These are phyloP conservation scores for Plecturocebus donacophilus DNA, from an alignment of 2,113 vertebrate genomes.

Conservation along the genomic window DNA sequence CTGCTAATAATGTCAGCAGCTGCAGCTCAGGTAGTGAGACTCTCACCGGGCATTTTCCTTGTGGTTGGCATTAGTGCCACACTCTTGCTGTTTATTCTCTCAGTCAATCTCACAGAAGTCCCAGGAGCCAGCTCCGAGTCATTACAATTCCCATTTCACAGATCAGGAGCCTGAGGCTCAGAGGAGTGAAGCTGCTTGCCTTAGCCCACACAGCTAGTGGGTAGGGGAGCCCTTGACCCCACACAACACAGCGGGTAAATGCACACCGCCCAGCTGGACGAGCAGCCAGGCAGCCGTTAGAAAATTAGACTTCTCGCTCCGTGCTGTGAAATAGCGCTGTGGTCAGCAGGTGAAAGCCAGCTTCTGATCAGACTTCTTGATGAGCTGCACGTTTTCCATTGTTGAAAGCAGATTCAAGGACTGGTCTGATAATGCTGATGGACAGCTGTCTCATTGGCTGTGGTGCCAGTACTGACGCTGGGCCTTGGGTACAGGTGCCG, in stretches of 20 bases:
- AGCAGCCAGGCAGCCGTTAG: background rate
- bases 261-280: background rate
- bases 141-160: background rate
- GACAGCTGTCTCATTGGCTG: background rate
- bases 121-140: background rate
- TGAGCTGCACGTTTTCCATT: background rate
- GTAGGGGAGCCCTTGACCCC: background rate
- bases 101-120: background rate
- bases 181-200: background rate
- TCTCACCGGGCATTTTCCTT: too few species aligned
- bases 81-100: background rate
- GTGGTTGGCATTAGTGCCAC: background rate
- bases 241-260: background rate
- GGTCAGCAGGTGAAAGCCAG: background rate
- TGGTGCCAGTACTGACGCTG: accelerated
- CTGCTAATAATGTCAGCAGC: background rate
- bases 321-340: background rate
- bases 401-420: background rate
- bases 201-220: background rate
- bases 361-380: background rate
- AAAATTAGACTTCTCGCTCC: background rate
- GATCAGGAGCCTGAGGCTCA: background rate
- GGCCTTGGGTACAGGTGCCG: background rate
- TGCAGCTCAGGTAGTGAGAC: accelerated
- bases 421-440: background rate